A percentile compares a stretch with the other conserved stretches of the same genome.
Evolutionary conservation across 2,113 vertebrate species (phyloP).

Genomic region (Otis tarda): DNA sequence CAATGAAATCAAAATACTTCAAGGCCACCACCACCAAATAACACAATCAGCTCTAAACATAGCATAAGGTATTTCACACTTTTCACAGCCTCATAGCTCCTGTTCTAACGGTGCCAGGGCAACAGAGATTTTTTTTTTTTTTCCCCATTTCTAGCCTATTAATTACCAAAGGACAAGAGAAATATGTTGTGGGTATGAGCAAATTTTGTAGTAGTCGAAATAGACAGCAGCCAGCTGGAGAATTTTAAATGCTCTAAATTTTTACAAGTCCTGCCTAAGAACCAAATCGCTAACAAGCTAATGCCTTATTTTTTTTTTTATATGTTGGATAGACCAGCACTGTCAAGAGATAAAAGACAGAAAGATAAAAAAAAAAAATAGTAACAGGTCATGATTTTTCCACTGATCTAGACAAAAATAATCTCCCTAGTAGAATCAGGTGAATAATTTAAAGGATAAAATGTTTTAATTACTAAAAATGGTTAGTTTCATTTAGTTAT

Average conservation of each 20-base stretch:
- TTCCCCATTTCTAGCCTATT: not conserved
- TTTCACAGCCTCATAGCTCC: conserved; percentile 27
- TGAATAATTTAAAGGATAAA: not conserved
- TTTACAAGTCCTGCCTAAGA: conserved; percentile 47
- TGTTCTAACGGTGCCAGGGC: not conserved
- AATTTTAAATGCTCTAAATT: conserved; percentile 50
- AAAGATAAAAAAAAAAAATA: not conserved
- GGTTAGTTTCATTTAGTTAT: not conserved
- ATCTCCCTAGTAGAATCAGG: not conserved
- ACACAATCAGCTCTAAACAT: conserved; percentile 31
- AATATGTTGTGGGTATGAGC: conserved; percentile 43
- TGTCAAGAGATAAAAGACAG: not conserved
- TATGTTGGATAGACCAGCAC: not conserved
- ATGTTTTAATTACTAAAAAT: conserved; percentile 30
- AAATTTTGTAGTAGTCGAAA: conserved; percentile 58
- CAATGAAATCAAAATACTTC: conserved; percentile 62
- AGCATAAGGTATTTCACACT: conserved; percentile 35
- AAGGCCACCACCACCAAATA: conserved; percentile 41
- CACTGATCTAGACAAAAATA: not conserved
- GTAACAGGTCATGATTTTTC: not conserved
- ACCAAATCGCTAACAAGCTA: conserved; percentile 26
- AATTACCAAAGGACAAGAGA: conserved; percentile 52
- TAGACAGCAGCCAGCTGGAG: conserved; percentile 52
- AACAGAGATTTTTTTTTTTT: not conserved
- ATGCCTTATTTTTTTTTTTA: conserved; percentile 24